phyloP scores from a whole-genome alignment of 1,140 invertebrate genomes.

The Apocrypta bakeri region DNA sequence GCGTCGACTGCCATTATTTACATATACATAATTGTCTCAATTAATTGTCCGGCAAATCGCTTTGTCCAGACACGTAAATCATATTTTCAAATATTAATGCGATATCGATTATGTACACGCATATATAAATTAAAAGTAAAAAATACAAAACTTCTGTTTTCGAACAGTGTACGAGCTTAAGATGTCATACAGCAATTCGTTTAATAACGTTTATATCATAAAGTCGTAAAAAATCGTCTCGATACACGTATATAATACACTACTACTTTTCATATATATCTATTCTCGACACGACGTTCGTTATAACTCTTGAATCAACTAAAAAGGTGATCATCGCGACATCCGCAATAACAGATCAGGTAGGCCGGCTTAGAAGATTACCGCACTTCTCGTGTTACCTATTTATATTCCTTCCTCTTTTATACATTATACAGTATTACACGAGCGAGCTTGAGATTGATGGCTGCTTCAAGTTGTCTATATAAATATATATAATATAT shows the following conservation, averaged over 20 bases:
- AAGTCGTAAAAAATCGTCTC: background rate
- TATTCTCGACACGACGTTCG: too few relatives aligned
- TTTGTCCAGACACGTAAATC: background rate
- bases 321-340: background rate
- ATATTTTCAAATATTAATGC: background rate
- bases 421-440: background rate
- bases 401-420: background rate
- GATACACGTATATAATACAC: background rate
- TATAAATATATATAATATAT: too few relatives aligned
- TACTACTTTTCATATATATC: background rate
- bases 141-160: too few relatives aligned
- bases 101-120: too few relatives aligned
- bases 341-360: background rate
- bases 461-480: background rate
- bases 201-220: too few relatives aligned
- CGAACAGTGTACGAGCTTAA: too few relatives aligned
- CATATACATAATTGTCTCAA: background rate
- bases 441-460: background rate
- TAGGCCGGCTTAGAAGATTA: background rate
- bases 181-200: too few relatives aligned
- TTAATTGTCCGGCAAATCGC: background rate
- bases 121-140: too few relatives aligned
- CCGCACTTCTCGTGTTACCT: background rate
- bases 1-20: background rate
- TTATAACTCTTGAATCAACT: background rate